Conservation (phyloP, 2,797 vertebrate genomes). For the Lacerta agilis region DNA sequence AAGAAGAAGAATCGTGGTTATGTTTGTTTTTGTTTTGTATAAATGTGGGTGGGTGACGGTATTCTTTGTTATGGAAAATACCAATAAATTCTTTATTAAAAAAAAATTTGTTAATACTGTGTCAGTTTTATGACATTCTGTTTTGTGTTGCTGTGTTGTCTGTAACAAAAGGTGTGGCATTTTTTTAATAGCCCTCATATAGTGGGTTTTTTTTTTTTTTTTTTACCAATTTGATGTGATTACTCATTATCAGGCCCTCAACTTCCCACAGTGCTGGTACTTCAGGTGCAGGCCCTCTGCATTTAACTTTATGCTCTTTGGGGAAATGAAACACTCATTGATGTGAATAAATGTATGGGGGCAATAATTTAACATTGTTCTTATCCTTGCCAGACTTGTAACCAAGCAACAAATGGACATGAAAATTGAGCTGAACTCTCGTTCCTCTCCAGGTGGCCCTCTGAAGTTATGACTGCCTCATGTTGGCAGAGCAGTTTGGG, state of each 20-base stretch:
- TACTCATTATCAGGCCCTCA: neutral
- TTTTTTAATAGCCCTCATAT: neutral
- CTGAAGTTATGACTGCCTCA: slow-evolving; percentile 1
- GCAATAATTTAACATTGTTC: slow-evolving; percentile 21
- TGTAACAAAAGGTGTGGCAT: neutral
- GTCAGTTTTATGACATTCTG: neutral
- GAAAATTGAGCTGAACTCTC: slow-evolving; percentile 23
- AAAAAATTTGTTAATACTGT: neutral
- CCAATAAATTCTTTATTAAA: too few species aligned
- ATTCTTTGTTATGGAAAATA: too few species aligned
- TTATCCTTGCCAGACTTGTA: slow-evolving; percentile 9
- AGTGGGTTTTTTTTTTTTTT: neutral
- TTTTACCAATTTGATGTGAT: neutral
- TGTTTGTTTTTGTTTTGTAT: too few species aligned
- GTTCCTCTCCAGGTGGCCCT: slow-evolving; percentile 12
- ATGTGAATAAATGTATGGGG: slow-evolving; percentile 2
- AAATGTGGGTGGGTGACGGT: too few species aligned
- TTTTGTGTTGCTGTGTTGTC: neutral
- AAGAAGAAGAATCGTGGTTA: too few species aligned
- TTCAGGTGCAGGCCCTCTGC: neutral
- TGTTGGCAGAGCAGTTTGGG: neutral
- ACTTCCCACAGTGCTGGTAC: neutral
- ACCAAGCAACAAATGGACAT: slow-evolving; percentile 43
- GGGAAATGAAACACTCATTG: slow-evolving; percentile 11
- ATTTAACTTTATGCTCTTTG: slow-evolving; percentile 37